Evolutionary conservation across 2,113 vertebrate species (phyloP).

Genomic region (Tragelaphus strepsiceros): DNA sequence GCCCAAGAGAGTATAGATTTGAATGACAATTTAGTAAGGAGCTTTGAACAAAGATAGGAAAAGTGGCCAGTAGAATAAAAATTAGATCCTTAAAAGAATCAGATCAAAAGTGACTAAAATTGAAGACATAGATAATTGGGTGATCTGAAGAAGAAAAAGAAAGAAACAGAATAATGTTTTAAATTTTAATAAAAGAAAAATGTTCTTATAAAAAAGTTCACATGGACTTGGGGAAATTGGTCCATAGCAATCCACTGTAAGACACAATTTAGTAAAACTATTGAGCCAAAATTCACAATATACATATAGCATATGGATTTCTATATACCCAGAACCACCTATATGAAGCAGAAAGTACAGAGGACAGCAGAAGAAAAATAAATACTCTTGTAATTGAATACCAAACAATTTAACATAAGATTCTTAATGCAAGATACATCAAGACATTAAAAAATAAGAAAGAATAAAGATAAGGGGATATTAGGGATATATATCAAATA

Average conservation of each 20-base stretch:
- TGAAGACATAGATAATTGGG: neutral
- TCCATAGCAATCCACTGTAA: neutral
- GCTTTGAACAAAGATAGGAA: neutral
- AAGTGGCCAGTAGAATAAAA: neutral
- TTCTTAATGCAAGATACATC: neutral
- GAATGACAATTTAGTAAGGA: neutral
- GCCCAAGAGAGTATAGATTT: neutral
- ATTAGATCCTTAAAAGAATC: neutral
- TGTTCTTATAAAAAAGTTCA: neutral
- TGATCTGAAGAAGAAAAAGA: neutral
- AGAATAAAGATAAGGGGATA: neutral
- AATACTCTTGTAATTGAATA: neutral
- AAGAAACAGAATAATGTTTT: neutral
- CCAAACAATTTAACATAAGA: neutral
- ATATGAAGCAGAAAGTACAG: neutral
- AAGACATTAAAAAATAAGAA: neutral
- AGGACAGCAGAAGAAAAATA: neutral
- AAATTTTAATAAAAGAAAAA: neutral
- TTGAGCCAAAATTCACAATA: neutral
- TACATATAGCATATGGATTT: neutral
- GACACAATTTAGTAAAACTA: neutral
- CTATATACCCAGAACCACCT: too few species aligned
- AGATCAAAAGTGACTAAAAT: neutral
- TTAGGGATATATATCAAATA: neutral
- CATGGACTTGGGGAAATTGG: neutral